Percentiles rank a stretch among this genome's conserved stretches.
These are phyloP conservation scores for Bombus consobrinus DNA, from an alignment of 1,140 invertebrate genomes.

Conservation along the genomic window DNA sequence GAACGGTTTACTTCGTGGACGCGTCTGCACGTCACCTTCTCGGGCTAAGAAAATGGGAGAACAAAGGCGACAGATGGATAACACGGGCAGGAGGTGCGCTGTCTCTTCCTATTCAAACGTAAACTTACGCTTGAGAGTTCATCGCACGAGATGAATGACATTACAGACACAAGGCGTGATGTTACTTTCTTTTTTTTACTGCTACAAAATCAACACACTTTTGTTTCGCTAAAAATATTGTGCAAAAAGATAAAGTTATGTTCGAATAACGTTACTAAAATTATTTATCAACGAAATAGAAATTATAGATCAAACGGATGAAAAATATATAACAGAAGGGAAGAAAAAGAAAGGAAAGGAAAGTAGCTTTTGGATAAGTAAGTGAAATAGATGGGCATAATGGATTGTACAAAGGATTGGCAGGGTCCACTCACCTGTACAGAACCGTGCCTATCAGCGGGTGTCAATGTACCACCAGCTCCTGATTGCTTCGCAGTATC, in stretches of 20 bases:
- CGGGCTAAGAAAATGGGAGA: constrained; percentile 38
- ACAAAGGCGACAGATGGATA: constrained; percentile 14
- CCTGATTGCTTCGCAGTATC: constrained; percentile 86
- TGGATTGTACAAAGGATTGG: constrained; percentile 54
- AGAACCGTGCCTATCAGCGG: constrained; percentile 96
- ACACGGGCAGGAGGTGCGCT: constrained; percentile 1
- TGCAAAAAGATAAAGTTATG: not conserved
- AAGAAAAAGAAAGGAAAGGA: constrained; percentile 14
- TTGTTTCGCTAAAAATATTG: not conserved
- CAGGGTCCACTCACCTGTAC: constrained; percentile 90
- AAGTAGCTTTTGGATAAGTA: not conserved
- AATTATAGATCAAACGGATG: not conserved
- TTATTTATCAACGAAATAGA: not conserved
- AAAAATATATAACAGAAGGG: not conserved
- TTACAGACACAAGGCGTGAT: not conserved
- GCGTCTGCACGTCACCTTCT: constrained; percentile 30
- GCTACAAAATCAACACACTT: not conserved
- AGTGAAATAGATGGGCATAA: constrained; percentile 14
- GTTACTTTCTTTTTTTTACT: not conserved
- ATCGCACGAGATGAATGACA: not conserved
- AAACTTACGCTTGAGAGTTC: not conserved
- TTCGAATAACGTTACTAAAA: not conserved
- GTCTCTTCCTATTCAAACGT: constrained; percentile 26
- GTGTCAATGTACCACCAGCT: constrained; percentile 90
- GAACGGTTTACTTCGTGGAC: constrained; percentile 70